Evolutionary conservation across 2,797 vertebrate species (phyloP).

Genomic region (Falco rusticolus): DNA sequence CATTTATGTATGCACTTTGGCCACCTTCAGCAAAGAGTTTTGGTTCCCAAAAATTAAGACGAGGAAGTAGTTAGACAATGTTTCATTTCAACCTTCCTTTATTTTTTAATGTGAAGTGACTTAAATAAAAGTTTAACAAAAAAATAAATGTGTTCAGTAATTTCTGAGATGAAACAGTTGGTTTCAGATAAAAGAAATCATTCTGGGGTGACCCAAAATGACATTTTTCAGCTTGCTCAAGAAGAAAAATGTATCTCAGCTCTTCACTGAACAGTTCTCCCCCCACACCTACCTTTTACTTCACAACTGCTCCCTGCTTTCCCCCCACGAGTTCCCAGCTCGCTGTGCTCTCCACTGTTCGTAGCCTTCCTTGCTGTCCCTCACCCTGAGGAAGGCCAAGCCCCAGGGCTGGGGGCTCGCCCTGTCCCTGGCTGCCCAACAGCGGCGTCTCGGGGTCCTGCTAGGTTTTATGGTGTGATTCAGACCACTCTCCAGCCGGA

Average conservation of each 20-base stretch:
- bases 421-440: background rate
- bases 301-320: background rate
- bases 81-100: background rate
- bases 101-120: background rate
- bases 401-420: background rate
- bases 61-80: background rate
- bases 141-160: background rate
- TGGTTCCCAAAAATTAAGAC: background rate
- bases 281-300: background rate
- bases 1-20: background rate
- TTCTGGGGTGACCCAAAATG: background rate
- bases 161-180: background rate
- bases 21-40: background rate
- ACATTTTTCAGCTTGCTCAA: background rate
- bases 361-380: background rate
- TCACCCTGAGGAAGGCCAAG: background rate
- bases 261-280: background rate
- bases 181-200: background rate
- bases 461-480: background rate
- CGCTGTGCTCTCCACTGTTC: rapidly evolving
- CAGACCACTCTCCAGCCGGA: background rate
- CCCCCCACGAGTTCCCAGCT: rapidly evolving
- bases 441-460: background rate
- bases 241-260: background rate
- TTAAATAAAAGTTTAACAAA: background rate